These are phyloP conservation scores for Lepus americanus DNA, from an alignment of 2,113 vertebrate genomes.

Conservation along the genomic window DNA sequence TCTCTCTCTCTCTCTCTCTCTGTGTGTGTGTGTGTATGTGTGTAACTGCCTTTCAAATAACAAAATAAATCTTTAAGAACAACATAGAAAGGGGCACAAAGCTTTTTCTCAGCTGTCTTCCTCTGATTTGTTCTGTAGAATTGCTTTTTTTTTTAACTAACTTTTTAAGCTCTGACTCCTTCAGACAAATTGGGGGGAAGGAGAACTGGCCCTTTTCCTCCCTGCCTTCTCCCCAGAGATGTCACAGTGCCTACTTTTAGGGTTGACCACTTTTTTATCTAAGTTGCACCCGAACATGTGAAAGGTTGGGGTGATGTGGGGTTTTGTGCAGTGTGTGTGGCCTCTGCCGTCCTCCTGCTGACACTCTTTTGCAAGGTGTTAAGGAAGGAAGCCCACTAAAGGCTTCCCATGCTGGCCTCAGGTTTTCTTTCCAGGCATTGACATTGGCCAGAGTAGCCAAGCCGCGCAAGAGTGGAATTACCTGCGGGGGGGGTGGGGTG, in stretches of 20 bases:
- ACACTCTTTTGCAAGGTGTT: background rate
- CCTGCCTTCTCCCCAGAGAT: background rate
- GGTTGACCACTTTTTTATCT: background rate
- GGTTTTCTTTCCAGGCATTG: background rate
- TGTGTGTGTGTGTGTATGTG: no score
- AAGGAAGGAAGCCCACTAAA: background rate
- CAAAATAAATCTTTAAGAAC: no score
- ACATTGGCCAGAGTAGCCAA: background rate
- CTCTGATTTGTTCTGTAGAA: background rate
- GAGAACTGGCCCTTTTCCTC: background rate
- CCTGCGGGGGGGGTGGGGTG: background rate
- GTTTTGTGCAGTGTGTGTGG: background rate
- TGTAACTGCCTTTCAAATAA: no score
- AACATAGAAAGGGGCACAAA: background rate
- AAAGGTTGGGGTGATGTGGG: background rate
- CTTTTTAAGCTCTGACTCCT: background rate
- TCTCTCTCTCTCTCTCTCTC: no score
- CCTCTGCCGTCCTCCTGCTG: background rate
- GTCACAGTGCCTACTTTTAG: background rate
- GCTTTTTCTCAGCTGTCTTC: background rate
- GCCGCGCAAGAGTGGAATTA: background rate
- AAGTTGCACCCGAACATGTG: background rate
- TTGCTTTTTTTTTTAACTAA: background rate
- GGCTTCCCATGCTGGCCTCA: background rate
- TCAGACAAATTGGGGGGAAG: background rate